Base-by-base conservation (phyloP, 30 jellyfish, hydroid and myxozoan genomes). In the Euphysa ruthae region DNA sequence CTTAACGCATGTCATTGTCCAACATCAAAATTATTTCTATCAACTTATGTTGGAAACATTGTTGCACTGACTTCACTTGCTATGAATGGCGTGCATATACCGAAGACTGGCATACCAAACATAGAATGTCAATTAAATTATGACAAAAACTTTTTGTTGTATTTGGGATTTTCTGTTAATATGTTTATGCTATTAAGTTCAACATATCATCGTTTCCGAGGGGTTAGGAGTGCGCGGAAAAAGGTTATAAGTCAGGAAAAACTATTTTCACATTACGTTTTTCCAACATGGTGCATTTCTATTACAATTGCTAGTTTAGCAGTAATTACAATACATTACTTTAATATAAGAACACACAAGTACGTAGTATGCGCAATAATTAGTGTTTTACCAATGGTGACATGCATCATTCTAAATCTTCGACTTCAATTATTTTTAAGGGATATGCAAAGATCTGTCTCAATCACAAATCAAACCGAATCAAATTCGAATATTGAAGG, bases 211-310 rank as follows among this genome's bases (percentile, higher is more conserved):
- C 25, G 77, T 8, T 30, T 15, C 16, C 65, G 22, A 0, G 77
- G 65, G 21, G 34, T 63, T 4, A n/a, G 6, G 35, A 63, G 16
- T 6, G 13, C 8, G 12, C 18, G 21, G n/a, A 4, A 63, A 5
- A 35, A 42, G 19, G 26, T 30, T 4, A 44, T 18, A 16, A 63
- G 8, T 15, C 13, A 0, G 29, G 33, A 63, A 1, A 21, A 63
- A 19, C 4, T 63, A 1, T 6, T 63, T 26, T 2, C 42, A 18
- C 77, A 7, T 19, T 63, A 25, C 46, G 63, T 34, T 1, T 0
- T 63, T 21, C 77, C 77, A 1, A 7, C 65, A 23, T 63, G 77
- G 77, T 6, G 27, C 22, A 20, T 63, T 30, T 35, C 70, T 2
- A 5, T 8, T 10, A 29, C 23, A 4, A 8, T 46, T 2, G 4